Evolutionary conservation across 2,113 vertebrate genomes (phyloP).

Genomic region (Grammomys surdaster): DNA sequence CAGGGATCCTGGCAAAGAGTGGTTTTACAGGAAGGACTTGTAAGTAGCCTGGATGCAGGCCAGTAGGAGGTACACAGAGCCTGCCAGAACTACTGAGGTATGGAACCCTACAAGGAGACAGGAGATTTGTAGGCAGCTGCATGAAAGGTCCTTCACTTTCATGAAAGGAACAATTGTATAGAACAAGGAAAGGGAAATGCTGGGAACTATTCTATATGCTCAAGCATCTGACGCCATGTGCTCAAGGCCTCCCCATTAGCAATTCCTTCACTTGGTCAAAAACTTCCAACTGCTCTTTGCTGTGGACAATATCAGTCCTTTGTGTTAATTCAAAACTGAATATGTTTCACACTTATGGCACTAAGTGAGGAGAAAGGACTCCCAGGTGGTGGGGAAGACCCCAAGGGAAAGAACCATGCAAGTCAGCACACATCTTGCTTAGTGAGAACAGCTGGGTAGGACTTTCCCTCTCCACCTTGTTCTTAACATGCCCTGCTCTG

Average conservation of each 20-base stretch:
- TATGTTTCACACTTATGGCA: not conserved
- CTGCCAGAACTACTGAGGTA: not conserved
- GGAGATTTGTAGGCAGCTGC: not conserved
- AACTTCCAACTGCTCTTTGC: not conserved
- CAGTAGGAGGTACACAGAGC: not conserved
- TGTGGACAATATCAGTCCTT: not conserved
- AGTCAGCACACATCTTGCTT: not conserved
- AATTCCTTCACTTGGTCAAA: not conserved
- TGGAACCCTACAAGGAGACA: not conserved
- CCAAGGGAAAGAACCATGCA: not conserved
- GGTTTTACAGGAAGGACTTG: slow-evolving; percentile 62
- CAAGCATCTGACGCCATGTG: not conserved
- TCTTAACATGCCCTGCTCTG: not conserved
- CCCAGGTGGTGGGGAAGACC: fast-evolving
- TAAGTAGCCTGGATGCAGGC: not conserved
- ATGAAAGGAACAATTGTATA: fast-evolving
- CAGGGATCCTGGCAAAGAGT: not conserved
- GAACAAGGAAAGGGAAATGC: no score
- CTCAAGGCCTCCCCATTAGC: not conserved
- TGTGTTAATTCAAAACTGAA: not conserved
- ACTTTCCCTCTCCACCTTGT: not conserved
- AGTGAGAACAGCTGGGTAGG: not conserved
- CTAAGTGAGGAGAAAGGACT: not conserved
- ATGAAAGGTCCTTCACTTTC: not conserved
- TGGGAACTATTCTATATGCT: no score